Percentiles rank a stretch among this genome's conserved stretches.
phyloP scores from a whole-genome alignment of 2,113 vertebrate genomes.

The Rhea pennata region DNA sequence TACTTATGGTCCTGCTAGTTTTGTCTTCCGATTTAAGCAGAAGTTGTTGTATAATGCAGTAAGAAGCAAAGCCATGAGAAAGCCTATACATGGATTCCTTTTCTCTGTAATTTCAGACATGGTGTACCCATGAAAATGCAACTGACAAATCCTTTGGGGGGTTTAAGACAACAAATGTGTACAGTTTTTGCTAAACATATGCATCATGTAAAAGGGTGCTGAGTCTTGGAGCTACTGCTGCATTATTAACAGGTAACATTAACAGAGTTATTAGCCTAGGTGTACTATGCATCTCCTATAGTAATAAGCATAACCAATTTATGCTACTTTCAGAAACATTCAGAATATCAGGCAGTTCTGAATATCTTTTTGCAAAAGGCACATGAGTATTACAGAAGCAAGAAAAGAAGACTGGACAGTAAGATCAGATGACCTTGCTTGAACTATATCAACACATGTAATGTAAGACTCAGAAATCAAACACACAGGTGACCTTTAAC shows the following conservation, averaged over 20 bases:
- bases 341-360: not conserved
- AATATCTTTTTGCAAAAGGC: not conserved
- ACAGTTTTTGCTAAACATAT: not conserved
- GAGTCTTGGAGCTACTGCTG: not conserved
- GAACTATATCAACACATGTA: not conserved
- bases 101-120: not conserved
- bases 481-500: not conserved
- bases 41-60: not conserved
- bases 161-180: not conserved
- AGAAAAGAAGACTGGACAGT: not conserved
- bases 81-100: not conserved
- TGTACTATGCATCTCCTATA: not conserved
- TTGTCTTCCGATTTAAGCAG: not conserved
- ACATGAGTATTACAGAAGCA: not conserved
- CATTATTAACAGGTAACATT: not conserved
- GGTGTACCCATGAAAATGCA: not conserved
- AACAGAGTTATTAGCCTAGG: not conserved
- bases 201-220: not conserved
- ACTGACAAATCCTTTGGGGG: not conserved
- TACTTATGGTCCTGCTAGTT: not conserved
- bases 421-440: not conserved
- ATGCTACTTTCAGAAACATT: not conserved
- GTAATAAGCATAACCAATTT: not conserved
- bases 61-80: not conserved
- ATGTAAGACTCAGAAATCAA: not conserved